phyloP scores from a whole-genome alignment of 2,797 vertebrate genomes.

The Trichosurus vulpecula region DNA sequence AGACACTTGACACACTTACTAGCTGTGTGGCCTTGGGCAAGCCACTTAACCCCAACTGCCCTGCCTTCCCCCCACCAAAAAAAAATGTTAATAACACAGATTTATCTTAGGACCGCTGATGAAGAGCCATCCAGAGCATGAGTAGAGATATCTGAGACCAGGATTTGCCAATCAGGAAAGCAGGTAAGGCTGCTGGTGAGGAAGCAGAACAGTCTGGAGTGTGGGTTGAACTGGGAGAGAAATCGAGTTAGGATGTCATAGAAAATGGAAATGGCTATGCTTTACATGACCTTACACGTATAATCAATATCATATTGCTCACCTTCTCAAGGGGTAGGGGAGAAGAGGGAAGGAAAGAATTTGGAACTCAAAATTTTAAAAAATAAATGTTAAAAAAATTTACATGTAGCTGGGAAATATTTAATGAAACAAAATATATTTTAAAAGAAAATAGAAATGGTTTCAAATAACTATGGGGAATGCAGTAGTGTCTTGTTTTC shows the following conservation, averaged over 20 bases:
- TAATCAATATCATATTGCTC: not conserved
- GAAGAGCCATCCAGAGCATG: not conserved
- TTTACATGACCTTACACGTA: not conserved
- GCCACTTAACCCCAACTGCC: no score
- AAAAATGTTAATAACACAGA: not conserved
- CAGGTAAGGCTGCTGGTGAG: not conserved
- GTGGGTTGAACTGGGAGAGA: not conserved
- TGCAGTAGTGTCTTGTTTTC: not conserved
- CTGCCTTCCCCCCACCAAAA: no score
- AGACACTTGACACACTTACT: no score
- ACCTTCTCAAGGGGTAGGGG: not conserved
- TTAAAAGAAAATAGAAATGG: not conserved
- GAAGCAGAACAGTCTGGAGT: not conserved
- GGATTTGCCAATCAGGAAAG: not conserved
- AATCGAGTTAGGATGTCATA: not conserved
- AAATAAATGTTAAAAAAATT: not conserved
- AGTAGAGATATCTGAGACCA: not conserved
- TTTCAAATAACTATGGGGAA: not conserved
- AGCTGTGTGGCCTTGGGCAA: no score
- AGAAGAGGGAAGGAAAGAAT: not conserved
- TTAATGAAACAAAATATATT: not conserved
- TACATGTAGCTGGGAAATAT: not conserved
- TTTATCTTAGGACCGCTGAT: not conserved
- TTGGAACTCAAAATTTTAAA: not conserved
- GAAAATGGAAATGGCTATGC: not conserved